A percentile compares a stretch with the other conserved stretches of the same genome.
Evolutionary conservation across 2,888 invertebrate genomes (phyloP).

Genomic region (Laothoe populi): DNA sequence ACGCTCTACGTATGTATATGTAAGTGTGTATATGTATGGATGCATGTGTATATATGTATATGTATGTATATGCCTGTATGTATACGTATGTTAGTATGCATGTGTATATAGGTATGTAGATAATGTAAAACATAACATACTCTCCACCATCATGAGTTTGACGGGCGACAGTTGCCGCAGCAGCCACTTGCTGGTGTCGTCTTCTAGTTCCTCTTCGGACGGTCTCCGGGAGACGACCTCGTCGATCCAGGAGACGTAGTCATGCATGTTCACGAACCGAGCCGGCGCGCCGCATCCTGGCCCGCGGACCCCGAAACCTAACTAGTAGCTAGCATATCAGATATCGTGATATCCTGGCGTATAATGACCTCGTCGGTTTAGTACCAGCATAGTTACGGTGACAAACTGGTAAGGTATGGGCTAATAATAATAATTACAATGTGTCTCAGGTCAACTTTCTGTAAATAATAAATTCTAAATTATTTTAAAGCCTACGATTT

Average conservation of each 20-base stretch:
- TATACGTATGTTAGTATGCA: no score
- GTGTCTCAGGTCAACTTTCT: no score
- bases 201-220: constrained; percentile 24
- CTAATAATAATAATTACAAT: no score
- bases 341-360: neutral
- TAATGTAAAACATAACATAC: constrained; percentile 34
- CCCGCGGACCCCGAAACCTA: constrained; percentile 64
- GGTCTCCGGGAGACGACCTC: constrained; percentile 46
- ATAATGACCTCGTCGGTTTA: no score
- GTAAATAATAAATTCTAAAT: no score
- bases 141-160: constrained; percentile 39
- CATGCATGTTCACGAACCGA: constrained; percentile 57
- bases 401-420: no score
- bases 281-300: constrained; percentile 68
- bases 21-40: no score
- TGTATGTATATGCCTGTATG: no score
- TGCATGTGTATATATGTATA: no score
- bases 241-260: constrained; percentile 63
- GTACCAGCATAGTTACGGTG: neutral
- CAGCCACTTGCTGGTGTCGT: constrained; percentile 30
- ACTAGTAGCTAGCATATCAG: constrained; percentile 47
- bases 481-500: no score
- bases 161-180: constrained; percentile 42
- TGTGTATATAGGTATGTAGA: no score
- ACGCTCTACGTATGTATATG: no score